Evolutionary conservation across 1,140 invertebrate genomes (phyloP), one percentile per base, ranked within the genome.

Genomic region (Kradibia gibbosae): DNA sequence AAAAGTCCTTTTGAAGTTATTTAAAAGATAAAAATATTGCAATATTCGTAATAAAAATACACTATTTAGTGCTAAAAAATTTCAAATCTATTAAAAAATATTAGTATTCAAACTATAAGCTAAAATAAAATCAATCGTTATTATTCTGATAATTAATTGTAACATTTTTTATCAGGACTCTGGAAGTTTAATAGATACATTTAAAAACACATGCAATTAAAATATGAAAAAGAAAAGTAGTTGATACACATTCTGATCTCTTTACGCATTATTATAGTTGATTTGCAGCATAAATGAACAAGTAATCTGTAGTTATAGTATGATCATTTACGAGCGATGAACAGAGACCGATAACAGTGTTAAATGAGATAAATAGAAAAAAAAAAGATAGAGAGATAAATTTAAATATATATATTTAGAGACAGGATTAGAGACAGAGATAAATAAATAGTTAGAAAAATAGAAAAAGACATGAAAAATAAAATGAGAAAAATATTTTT

Each of bases 191-290:
- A 36, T 65, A 15, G 17, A 22, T 13, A 4, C 28, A 36, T 65
- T 65, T 17, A 36, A 65, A n/a, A 65, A 36, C 22, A 36, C 22
- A 4, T 65, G 60, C 60, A 65, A 65, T 36, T 11, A n/a, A n/a
- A n/a, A n/a, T n/a, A 36, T 15, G 17, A 65, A 4, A 65, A 65
- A 17, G 31, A 25, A 65, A 65, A 65, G 31, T 36, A 34, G 36
- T 65, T 65, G 60, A 15, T 65, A 65, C 60, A 65, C 31, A 65
- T 65, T 65, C 60, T 65, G 60, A 65, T 65, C 60, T 1, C 15
- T 36, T 13, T 20, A 13, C 60, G 60, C 31, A 65, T 65, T 65
- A 65, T 65, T 34, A 22, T 36, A 65, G 60, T 65, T 65, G 31
- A 15, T 65, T 65, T 65, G 60, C 31, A 36, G 31, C 60, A 36